Evolutionary conservation across 2,888 invertebrate species (phyloP).

Genomic region (Cryptocheilus praepositus): DNA sequence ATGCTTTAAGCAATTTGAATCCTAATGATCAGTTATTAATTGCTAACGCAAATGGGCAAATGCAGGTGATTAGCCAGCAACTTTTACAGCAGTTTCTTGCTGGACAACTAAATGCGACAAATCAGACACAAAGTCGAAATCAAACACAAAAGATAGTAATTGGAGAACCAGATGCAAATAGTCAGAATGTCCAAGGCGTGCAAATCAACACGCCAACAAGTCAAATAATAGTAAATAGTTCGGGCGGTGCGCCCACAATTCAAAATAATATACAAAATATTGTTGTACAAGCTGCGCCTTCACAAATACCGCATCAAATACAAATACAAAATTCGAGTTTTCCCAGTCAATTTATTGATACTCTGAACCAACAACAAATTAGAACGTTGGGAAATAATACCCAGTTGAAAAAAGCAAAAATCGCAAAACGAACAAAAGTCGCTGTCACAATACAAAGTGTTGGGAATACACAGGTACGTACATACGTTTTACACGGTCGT

Average conservation of each 20-base stretch:
- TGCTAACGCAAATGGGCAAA: conserved; percentile 72
- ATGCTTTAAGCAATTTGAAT: conserved; percentile 71
- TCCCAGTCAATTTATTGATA: conserved; percentile 72
- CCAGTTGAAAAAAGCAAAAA: conserved; percentile 67
- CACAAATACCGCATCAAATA: conserved; percentile 72
- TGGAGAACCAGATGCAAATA: conserved; percentile 68
- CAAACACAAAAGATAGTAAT: conserved; percentile 73
- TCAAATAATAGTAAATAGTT: conserved; percentile 73
- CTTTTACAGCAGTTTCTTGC: conserved; percentile 70
- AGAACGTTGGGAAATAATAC: conserved; percentile 63
- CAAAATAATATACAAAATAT: conserved; percentile 74
- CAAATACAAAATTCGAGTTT: conserved; percentile 73
- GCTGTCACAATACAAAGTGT: conserved; percentile 59
- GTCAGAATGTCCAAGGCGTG: conserved; percentile 70
- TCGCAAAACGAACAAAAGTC: conserved; percentile 65
- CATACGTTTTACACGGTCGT: not conserved
- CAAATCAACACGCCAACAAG: conserved; percentile 73
- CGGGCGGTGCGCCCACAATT: conserved; percentile 72
- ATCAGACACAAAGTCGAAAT: conserved; percentile 62
- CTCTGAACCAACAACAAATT: conserved; percentile 73
- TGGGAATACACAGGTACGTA: conserved; percentile 51
- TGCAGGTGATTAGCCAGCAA: conserved; percentile 73
- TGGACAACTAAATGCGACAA: conserved; percentile 65
- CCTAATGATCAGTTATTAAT: conserved; percentile 72
- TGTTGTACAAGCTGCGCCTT: conserved; percentile 72